phyloP scores from a whole-genome alignment of 2,888 invertebrate species.

The Drosophila mettleri region DNA sequence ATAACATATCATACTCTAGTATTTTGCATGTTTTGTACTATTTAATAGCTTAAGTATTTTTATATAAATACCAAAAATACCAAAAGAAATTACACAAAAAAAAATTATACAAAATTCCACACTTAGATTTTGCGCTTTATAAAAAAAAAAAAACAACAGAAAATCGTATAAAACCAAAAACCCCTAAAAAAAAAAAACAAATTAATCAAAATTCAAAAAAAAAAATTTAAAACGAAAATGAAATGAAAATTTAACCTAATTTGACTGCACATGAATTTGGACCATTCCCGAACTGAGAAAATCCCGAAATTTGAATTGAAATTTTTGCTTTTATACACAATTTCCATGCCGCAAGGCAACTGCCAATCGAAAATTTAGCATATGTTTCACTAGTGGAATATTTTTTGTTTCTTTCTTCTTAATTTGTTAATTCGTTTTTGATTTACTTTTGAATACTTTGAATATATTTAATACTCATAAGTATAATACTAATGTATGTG shows the following conservation, averaged over 20 bases:
- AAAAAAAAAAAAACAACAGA: slow-evolving; percentile 18
- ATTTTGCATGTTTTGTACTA: slow-evolving; percentile 37
- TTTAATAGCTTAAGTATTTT: slow-evolving; percentile 4
- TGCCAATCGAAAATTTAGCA: slow-evolving; percentile 32
- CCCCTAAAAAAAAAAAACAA: slow-evolving; percentile 31
- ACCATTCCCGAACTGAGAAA: slow-evolving; percentile 49
- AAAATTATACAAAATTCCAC: slow-evolving; percentile 27
- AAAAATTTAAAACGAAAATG: neutral
- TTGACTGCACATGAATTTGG: slow-evolving; percentile 56
- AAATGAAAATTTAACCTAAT: slow-evolving; percentile 32
- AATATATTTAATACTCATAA: slow-evolving; percentile 33
- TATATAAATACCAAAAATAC: slow-evolving; percentile 27
- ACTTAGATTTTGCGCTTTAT: slow-evolving; percentile 49
- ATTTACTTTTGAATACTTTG: slow-evolving; percentile 10
- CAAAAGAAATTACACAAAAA: slow-evolving; percentile 18
- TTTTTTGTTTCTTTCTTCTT: slow-evolving; percentile 22
- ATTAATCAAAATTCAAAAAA: slow-evolving; percentile 41
- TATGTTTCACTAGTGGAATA: slow-evolving; percentile 51
- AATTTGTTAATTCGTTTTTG: neutral
- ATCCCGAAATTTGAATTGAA: slow-evolving; percentile 31
- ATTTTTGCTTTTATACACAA: slow-evolving; percentile 20
- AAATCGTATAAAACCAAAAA: slow-evolving; percentile 33
- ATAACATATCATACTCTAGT: slow-evolving; percentile 4
- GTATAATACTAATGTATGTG: slow-evolving; percentile 43
- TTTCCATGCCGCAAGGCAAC: slow-evolving; percentile 18